Base-by-base conservation (phyloP, 2,797 vertebrate species). In the Sus cebifrons region DNA sequence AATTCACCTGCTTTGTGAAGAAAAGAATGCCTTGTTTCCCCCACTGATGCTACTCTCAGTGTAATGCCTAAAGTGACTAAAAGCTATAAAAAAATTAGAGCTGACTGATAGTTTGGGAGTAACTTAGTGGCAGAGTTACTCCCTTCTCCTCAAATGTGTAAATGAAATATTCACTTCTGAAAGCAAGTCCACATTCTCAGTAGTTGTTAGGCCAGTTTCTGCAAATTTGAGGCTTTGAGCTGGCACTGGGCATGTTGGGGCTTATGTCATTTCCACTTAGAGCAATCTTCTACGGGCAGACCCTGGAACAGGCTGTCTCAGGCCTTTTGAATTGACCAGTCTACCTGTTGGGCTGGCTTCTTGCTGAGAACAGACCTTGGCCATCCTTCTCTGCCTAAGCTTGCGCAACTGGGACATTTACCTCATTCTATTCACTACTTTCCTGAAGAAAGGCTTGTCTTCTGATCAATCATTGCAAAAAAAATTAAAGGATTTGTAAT, bases 401-500 rank as follows among this genome's bases (percentile, higher is more conserved):
- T 54, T 89, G 21, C 25, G 40, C 12, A 84, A 32, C 10, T 77
- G 75, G 52, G 52, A 64, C 64, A 68, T 21, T 44, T 58, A 64
- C 44, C 36, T 67, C 29, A 73, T 85, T 85, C 5, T 79, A 68
- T 89, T 89, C 17, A n/a, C 13, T 85, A 18, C 29, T 73, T 1
- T 67, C 29, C 58, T 36, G 36, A 89, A 65, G 23, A 14, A 93
- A 74, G 5, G 49, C 29, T 71, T 86, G 23, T 15, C n/a, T 79
- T 12, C 29, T 25, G 77, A 74, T 79, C 49, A 88, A 67, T 4
- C 44, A 79, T 52, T 15, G 40, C 18, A 83, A 70, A 77, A 82
- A 36, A 91, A 86, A 83, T 60, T 65, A 86, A 82, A 87, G 15
- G 16, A 60, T 7, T 62, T 92, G 25, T 29, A 27, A 73, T 92